Base-by-base conservation (phyloP, 2,113 vertebrate genomes). In the Panthera tigris region DNA sequence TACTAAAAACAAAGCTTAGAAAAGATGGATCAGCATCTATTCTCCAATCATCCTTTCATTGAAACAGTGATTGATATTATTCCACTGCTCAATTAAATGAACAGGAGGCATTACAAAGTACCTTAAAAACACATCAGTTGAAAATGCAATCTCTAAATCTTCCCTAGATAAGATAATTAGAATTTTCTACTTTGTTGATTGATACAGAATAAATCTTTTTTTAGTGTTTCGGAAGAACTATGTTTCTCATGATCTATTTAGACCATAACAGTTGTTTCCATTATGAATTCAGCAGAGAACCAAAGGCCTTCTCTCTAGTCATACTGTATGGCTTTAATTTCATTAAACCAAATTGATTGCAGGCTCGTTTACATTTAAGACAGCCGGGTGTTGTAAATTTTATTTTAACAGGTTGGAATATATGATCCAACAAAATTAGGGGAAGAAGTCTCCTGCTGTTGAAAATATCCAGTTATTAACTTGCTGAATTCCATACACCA, bases 321-420 rank as follows among this genome's bases (percentile, higher is more conserved):
- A 96, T 95, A 95, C 6, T 91, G 31, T 68, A 79, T 68, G 50
- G 81, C 36, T 98, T 98, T 98, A 98, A 98, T 98, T 98, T 98
- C 92, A 98, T 98, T 97, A 98, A 97, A 96, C 63, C 8, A 95
- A 98, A 98, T 97, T 98, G 92, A 98, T 96, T 98, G 87, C 87
- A 97, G 97, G 52, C 16, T 97, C 79, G 0, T 97, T 98, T 98
- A 96, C 78, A 97, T 63, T 95, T 94, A 96, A 98, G 95, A 94
- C 82, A 92, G 66, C 27, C 96, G 63, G 33, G 74, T 97, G 92
- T 36, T 86, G 6, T 98, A 98, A 98, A 98, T 98, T 98, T 98
- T 97, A 86, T 97, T 98, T 98, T 98, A 98, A 97, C 76, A 52
- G 29, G 95, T 97, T 97, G 5, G 41, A 98, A 98, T 88, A 48